These are phyloP conservation scores for Eulemur rubriventer DNA, from an alignment of 2,797 vertebrate species.

Conservation along the genomic window DNA sequence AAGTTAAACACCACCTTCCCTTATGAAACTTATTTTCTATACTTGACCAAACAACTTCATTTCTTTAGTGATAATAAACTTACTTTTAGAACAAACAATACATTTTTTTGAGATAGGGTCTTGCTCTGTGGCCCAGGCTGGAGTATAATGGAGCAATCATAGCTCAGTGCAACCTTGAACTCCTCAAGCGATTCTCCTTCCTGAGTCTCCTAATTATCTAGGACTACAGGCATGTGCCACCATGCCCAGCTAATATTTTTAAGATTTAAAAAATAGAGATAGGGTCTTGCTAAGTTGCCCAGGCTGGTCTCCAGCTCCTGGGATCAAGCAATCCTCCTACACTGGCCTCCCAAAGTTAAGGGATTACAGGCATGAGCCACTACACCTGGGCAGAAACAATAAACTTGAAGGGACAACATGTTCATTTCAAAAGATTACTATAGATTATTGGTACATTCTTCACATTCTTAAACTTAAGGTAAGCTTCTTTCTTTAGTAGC, in stretches of 20 bases:
- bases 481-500: background rate
- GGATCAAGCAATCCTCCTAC: background rate
- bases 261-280: background rate
- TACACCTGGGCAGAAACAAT: background rate
- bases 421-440: background rate
- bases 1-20: background rate
- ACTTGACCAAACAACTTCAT: background rate
- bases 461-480: background rate
- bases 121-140: background rate
- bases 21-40: background rate
- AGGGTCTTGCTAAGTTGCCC: background rate
- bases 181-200: background rate
- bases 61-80: slow-evolving; percentile 15
- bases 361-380: background rate
- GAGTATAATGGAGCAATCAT: background rate
- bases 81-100: slow-evolving; percentile 6
- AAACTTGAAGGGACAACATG: background rate
- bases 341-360: background rate
- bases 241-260: background rate
- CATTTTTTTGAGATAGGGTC: background rate
- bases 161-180: background rate
- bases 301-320: background rate
- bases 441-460: background rate
- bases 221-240: background rate
- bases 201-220: background rate